phyloP scores from a whole-genome alignment of 1,140 invertebrate species.

The Bradynema listronoti region DNA sequence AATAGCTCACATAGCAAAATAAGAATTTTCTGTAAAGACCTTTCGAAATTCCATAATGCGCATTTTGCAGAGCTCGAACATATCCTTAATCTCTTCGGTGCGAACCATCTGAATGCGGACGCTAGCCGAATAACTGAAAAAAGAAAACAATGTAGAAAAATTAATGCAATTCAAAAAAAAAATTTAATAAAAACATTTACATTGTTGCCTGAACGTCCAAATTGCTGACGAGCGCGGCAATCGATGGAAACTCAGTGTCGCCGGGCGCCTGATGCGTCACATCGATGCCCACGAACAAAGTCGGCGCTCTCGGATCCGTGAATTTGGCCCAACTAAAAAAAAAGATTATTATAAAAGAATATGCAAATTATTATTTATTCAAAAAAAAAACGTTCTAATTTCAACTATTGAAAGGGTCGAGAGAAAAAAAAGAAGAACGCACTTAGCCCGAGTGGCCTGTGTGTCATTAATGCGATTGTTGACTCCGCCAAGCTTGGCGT shows the following conservation, averaged over 20 bases:
- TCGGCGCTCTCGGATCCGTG: constrained; percentile 47
- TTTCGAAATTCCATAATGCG: background rate
- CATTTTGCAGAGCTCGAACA: constrained; percentile 67
- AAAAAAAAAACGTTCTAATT: constrained; percentile 10
- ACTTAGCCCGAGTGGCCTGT: background rate
- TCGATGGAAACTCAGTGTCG: constrained; percentile 69
- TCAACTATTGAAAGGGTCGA: background rate
- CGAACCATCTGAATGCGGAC: constrained; percentile 13
- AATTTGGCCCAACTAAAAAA: constrained; percentile 18
- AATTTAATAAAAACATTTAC: constrained; percentile 20
- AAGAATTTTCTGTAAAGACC: no score
- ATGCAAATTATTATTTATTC: background rate
- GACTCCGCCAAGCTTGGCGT: constrained; percentile 19
- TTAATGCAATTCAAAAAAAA: background rate
- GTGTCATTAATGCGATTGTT: constrained; percentile 31
- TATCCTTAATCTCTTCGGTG: constrained; percentile 69
- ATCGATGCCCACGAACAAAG: constrained; percentile 75
- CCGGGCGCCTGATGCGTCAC: constrained; percentile 28
- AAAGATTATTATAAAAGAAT: background rate
- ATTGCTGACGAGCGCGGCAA: constrained; percentile 66
- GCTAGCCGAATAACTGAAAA: constrained; percentile 26
- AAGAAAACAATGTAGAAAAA: background rate
- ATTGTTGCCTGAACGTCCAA: constrained; percentile 17
- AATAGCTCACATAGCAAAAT: no score
- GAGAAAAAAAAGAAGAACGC: background rate